These are phyloP conservation scores for Moxostoma hubbsi DNA, from an alignment of 2,797 vertebrate species.

Conservation along the genomic window DNA sequence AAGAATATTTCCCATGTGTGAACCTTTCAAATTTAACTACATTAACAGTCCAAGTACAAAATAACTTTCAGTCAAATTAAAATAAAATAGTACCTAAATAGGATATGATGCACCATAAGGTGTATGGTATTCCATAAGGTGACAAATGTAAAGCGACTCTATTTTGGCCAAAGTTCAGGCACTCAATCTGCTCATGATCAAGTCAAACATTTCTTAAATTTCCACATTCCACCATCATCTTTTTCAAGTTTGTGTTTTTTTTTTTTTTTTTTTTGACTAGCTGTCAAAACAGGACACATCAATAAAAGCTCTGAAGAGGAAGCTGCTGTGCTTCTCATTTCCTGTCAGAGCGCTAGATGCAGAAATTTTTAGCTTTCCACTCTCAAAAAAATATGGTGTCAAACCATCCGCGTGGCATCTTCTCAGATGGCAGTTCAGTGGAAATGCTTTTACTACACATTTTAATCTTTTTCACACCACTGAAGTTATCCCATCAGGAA, in stretches of 20 bases:
- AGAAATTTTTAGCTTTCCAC: slow-evolving; percentile 34
- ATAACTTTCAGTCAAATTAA: too few species aligned
- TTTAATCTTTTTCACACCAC: slow-evolving; percentile 46
- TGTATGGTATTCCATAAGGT: too few species aligned
- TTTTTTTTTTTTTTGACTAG: background rate
- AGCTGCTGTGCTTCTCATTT: slow-evolving; percentile 23
- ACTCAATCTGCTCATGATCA: slow-evolving; percentile 21
- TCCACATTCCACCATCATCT: background rate
- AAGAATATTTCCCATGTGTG: too few species aligned
- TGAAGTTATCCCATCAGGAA: slow-evolving; percentile 28
- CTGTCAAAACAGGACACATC: slow-evolving; percentile 55
- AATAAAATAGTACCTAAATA: too few species aligned
- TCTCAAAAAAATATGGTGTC: slow-evolving; percentile 17
- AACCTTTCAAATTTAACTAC: too few species aligned
- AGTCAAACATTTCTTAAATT: slow-evolving; percentile 17
- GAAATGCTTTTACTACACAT: slow-evolving; percentile 38
- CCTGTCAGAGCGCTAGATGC: slow-evolving; percentile 38
- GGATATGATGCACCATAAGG: too few species aligned
- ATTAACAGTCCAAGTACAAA: too few species aligned
- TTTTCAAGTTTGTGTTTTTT: slow-evolving; percentile 16
- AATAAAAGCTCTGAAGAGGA: slow-evolving; percentile 27
- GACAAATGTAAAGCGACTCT: background rate
- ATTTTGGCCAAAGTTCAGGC: slow-evolving; percentile 6
- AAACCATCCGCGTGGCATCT: slow-evolving; percentile 35
- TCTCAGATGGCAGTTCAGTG: slow-evolving; percentile 24